These are phyloP conservation scores for Callorhinus ursinus DNA, from an alignment of 2,113 vertebrate species.

Conservation along the genomic window DNA sequence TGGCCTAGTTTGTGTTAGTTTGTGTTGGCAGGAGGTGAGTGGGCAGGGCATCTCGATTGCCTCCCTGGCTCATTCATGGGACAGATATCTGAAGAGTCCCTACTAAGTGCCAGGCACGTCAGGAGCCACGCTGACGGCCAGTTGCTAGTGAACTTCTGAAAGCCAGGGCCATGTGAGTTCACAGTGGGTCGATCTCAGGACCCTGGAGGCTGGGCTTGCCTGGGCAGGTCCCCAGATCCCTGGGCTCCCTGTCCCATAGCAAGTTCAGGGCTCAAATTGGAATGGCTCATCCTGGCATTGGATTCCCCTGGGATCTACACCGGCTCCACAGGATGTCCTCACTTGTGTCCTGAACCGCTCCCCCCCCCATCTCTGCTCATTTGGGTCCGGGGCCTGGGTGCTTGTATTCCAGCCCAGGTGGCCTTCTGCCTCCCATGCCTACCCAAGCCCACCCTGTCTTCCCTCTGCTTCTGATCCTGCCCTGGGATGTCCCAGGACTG, in stretches of 20 bases:
- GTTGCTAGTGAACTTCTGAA: background rate
- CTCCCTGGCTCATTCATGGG: background rate
- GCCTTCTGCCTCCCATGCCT: background rate
- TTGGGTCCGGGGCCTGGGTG: background rate
- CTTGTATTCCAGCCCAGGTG: background rate
- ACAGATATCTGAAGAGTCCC: background rate
- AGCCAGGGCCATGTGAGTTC: background rate
- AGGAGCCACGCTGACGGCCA: background rate
- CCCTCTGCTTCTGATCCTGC: background rate
- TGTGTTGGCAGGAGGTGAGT: background rate
- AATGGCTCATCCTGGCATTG: background rate
- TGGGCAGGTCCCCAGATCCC: background rate
- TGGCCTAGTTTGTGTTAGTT: constrained; percentile 57
- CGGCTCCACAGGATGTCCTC: background rate
- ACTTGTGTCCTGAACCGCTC: background rate
- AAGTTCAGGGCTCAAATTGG: background rate
- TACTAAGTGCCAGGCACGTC: background rate
- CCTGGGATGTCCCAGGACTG: background rate
- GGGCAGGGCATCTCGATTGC: background rate
- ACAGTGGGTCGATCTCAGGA: background rate
- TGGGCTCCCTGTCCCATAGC: background rate
- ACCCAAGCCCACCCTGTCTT: background rate
- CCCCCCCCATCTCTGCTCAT: background rate
- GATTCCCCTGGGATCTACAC: background rate
- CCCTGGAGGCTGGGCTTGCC: background rate